These are phyloP conservation scores for Argentina silus DNA, from an alignment of 2,797 vertebrate genomes.

Conservation along the genomic window DNA sequence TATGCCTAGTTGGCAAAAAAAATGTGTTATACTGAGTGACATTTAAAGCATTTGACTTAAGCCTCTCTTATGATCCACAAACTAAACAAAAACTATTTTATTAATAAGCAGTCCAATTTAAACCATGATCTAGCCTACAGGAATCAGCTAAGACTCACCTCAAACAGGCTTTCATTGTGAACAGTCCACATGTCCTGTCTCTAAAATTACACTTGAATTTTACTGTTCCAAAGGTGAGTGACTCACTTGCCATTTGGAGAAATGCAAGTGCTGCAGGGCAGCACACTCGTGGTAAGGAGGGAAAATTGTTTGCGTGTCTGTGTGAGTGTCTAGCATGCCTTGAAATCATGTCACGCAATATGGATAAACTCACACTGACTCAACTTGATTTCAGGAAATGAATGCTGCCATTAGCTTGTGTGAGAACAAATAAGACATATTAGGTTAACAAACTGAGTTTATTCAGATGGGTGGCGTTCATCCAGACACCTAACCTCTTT, in stretches of 20 bases:
- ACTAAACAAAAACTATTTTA: no score
- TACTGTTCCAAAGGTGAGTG: conserved; percentile 26
- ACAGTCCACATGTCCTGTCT: not conserved
- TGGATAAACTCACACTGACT: conserved; percentile 47
- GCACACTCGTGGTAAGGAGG: conserved; percentile 30
- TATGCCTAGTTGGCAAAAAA: no score
- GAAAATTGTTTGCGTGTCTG: conserved; percentile 36
- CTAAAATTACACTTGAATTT: conserved; percentile 3
- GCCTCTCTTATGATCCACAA: no score
- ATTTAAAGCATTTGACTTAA: no score
- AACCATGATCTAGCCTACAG: no score
- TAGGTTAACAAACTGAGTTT: not conserved
- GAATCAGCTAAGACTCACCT: no score
- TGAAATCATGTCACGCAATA: conserved; percentile 42
- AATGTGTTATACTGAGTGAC: no score
- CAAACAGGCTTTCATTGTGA: not conserved
- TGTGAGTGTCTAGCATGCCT: conserved; percentile 13
- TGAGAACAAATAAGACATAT: conserved; percentile 2
- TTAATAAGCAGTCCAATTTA: no score
- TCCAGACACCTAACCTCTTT: conserved; percentile 33
- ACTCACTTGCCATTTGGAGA: not conserved
- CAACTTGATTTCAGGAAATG: conserved; percentile 33
- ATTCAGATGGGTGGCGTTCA: conserved; percentile 12
- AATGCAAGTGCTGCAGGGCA: conserved; percentile 34
- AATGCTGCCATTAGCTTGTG: not conserved